These are phyloP conservation scores for Poecile montanus DNA, from an alignment of 2,797 vertebrate genomes.

Conservation along the genomic window DNA sequence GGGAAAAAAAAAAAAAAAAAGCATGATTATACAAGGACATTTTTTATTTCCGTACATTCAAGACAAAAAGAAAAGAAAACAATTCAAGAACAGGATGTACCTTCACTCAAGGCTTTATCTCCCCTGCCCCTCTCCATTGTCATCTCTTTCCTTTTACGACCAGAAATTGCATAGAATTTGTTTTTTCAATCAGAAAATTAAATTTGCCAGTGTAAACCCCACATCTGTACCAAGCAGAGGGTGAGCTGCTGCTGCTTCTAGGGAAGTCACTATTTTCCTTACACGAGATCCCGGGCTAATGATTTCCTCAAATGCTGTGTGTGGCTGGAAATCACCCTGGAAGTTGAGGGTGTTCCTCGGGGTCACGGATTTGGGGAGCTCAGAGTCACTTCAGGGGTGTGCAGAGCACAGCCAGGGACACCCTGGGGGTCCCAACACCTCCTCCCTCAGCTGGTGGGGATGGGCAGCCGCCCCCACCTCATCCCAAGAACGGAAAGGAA, in stretches of 20 bases:
- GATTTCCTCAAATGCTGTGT: not conserved
- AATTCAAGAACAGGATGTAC: slow-evolving; percentile 64
- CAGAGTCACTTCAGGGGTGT: not conserved
- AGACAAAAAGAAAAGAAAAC: slow-evolving; percentile 69
- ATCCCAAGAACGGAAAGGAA: not conserved
- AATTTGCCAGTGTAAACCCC: slow-evolving; percentile 50
- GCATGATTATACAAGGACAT: slow-evolving; percentile 62
- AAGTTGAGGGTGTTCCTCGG: not conserved
- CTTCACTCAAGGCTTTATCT: slow-evolving; percentile 63
- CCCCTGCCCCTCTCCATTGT: slow-evolving; percentile 50
- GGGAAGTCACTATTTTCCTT: slow-evolving; percentile 34
- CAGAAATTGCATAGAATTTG: slow-evolving; percentile 84
- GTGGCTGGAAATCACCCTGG: not conserved
- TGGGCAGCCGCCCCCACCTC: not conserved
- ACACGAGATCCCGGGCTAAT: not conserved
- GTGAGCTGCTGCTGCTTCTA: slow-evolving; percentile 23
- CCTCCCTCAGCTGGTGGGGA: not conserved
- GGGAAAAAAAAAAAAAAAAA: not conserved
- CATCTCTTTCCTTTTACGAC: slow-evolving; percentile 60
- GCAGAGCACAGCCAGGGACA: not conserved
- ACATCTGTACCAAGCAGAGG: slow-evolving; percentile 27
- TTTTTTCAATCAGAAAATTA: slow-evolving; percentile 73
- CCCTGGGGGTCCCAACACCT: not conserved
- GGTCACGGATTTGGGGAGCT: not conserved
- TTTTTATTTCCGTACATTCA: slow-evolving; percentile 73